Conservation (phyloP, 37 sponge, comb jelly and placozoan species). For the Ianthella basta region DNA sequence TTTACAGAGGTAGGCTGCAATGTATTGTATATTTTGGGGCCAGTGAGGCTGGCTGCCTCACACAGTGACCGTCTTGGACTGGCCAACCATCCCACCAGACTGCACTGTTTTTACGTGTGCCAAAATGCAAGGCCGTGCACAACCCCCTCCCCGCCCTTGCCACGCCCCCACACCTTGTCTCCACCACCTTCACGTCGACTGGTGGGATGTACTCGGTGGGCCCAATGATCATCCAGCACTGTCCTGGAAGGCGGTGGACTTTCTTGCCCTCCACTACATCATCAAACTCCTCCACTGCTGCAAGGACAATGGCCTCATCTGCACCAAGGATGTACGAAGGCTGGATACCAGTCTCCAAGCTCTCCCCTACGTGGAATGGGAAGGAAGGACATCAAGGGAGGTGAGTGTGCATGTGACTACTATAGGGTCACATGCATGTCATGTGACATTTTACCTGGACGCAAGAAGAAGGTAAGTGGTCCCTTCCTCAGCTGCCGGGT, state of each 20-base stretch:
- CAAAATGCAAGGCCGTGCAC: too few relatives aligned
- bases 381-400: neutral
- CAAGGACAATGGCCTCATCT: slow-evolving; percentile 91
- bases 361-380: slow-evolving; percentile 58
- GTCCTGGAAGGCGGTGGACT: slow-evolving; percentile 23
- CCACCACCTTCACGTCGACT: slow-evolving; percentile 60
- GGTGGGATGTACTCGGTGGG: slow-evolving; percentile 83
- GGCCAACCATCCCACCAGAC: too few relatives aligned
- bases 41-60: too few relatives aligned
- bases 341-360: slow-evolving; percentile 81
- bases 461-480: slow-evolving; percentile 79
- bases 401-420: neutral
- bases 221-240: slow-evolving; percentile 91
- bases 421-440: neutral
- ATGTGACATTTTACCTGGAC: slow-evolving; percentile 54
- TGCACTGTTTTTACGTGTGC: too few relatives aligned
- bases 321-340: slow-evolving; percentile 64
- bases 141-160: too few relatives aligned
- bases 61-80: too few relatives aligned
- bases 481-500: slow-evolving; percentile 68
- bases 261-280: slow-evolving; percentile 46
- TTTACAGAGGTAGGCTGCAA: too few relatives aligned
- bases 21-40: too few relatives aligned
- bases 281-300: slow-evolving; percentile 80
- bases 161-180: slow-evolving; percentile 53